These are phyloP conservation scores for Phenacoccus solenopsis DNA, from an alignment of 1,140 invertebrate genomes.

Conservation along the genomic window DNA sequence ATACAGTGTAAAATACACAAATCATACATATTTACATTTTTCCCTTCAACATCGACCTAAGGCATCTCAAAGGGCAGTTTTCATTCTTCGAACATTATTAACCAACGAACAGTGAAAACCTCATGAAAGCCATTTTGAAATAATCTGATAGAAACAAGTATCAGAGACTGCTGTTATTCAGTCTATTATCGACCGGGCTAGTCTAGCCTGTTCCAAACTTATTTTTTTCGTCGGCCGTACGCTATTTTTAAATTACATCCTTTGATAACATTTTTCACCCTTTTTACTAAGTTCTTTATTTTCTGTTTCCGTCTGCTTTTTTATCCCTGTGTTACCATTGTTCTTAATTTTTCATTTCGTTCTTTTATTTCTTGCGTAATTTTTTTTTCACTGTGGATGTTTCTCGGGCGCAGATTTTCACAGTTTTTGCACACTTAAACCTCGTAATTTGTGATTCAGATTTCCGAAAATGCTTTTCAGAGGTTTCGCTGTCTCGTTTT, in stretches of 20 bases:
- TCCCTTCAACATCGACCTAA: neutral
- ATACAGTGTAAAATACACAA: neutral
- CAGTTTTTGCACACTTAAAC: neutral
- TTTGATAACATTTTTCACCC: neutral
- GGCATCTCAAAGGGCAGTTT: neutral
- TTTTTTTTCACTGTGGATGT: neutral
- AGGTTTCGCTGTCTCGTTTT: too few species aligned
- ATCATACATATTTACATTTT: neutral
- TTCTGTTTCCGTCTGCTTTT: too few species aligned
- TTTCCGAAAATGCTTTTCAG: neutral
- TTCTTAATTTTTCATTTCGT: neutral
- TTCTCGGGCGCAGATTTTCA: neutral
- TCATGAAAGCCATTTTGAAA: conserved; percentile 2
- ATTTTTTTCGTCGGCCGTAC: neutral
- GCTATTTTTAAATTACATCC: neutral
- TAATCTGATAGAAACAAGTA: neutral
- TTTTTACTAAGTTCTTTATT: neutral
- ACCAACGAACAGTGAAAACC: neutral
- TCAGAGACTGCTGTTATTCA: neutral
- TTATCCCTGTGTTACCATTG: too few species aligned
- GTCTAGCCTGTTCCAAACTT: neutral
- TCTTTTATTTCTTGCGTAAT: neutral
- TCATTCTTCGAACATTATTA: neutral
- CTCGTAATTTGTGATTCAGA: neutral
- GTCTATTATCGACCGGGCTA: neutral